Percentiles rank a stretch among this genome's conserved stretches.
These are phyloP conservation scores for Albula glossodonta DNA, from an alignment of 2,113 vertebrate species.

Conservation along the genomic window DNA sequence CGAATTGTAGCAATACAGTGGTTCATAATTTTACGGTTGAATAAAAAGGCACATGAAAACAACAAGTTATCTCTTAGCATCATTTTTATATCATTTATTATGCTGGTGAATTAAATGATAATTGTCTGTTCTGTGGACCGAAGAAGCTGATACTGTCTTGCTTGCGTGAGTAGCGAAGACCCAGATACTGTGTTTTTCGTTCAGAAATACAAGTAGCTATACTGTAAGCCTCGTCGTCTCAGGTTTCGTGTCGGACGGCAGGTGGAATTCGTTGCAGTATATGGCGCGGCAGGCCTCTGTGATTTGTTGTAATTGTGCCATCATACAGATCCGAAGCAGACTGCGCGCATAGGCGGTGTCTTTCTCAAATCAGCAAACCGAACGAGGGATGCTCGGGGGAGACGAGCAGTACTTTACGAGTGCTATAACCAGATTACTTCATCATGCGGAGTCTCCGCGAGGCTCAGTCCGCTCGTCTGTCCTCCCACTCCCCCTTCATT, in stretches of 20 bases:
- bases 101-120: not conserved
- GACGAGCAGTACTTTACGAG: conserved; percentile 33
- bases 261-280: not conserved
- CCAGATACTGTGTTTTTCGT: not conserved
- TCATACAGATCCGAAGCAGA: not conserved
- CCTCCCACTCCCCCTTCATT: not conserved
- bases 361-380: not conserved
- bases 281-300: not conserved
- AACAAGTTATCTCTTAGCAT: not conserved
- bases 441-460: conserved; percentile 42
- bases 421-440: conserved; percentile 42
- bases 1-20: not conserved
- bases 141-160: not conserved
- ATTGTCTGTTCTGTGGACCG: not conserved
- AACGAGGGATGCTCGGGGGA: not conserved
- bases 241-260: not conserved
- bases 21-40: not conserved
- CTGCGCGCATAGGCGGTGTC: conserved; percentile 19
- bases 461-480: conserved; percentile 44
- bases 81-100: not conserved
- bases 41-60: not conserved
- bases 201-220: not conserved
- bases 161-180: not conserved
- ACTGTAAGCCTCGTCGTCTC: not conserved
- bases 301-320: not conserved